Evolutionary conservation across 1,140 invertebrate species (phyloP).

Genomic region (Microplitis demolitor): DNA sequence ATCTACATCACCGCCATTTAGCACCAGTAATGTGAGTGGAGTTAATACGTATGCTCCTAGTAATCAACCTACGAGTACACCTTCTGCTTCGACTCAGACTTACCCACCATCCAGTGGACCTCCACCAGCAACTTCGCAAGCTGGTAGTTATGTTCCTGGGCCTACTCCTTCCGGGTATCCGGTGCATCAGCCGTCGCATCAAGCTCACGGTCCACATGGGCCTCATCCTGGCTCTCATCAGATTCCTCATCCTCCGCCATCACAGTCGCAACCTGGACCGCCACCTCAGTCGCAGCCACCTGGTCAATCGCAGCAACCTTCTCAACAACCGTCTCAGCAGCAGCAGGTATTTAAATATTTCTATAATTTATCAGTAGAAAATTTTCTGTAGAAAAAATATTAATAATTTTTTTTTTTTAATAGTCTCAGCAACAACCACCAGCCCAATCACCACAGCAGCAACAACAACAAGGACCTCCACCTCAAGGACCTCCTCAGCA

Average conservation of each 20-base stretch:
- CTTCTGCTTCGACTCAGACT: conserved; percentile 59
- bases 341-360: neutral
- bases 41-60: conserved; percentile 58
- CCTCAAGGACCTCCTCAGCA: conserved; percentile 51
- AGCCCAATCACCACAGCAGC: conserved; percentile 44
- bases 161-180: conserved; percentile 52
- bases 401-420: neutral
- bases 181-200: conserved; percentile 42
- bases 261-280: conserved; percentile 29
- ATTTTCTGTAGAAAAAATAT: neutral
- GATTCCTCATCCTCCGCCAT: conserved; percentile 25
- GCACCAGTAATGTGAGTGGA: conserved; percentile 45
- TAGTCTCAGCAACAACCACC: conserved; percentile 33
- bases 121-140: conserved; percentile 52
- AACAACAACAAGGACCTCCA: conserved; percentile 40
- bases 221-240: conserved; percentile 22
- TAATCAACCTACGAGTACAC: conserved; percentile 53
- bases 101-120: conserved; percentile 53
- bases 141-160: conserved; percentile 47
- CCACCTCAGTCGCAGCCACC: conserved; percentile 40
- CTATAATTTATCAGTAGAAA: neutral
- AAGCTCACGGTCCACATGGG: conserved; percentile 40
- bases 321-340: conserved; percentile 15
- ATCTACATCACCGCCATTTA: conserved; percentile 56
- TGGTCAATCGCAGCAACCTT: conserved; percentile 43